Evolutionary conservation across 2,113 vertebrate genomes (phyloP).

Genomic region (Mesitornis unicolor): DNA sequence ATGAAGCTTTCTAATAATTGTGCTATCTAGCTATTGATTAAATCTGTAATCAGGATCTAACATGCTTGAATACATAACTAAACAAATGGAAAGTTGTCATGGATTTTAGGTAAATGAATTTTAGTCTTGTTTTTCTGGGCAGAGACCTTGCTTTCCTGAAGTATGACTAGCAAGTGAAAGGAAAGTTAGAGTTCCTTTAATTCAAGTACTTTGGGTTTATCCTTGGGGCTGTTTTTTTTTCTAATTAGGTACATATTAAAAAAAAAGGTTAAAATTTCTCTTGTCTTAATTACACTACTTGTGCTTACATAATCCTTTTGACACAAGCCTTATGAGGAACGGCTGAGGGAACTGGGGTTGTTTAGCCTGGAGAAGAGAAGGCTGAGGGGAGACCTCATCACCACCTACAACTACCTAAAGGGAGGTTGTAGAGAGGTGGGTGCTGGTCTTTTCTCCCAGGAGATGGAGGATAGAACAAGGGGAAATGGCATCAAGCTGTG

Average conservation of each 20-base stretch:
- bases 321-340: no score
- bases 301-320: background rate
- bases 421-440: no score
- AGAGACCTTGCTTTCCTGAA: background rate
- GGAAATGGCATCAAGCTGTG: no score
- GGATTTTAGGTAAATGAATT: background rate
- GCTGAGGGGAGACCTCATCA: no score
- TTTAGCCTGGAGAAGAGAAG: no score
- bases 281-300: background rate
- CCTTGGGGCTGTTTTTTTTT: background rate
- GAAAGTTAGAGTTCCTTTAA: background rate
- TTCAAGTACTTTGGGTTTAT: background rate
- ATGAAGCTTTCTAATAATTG: background rate
- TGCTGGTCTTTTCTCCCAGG: no score
- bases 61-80: background rate
- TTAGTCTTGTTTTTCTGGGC: background rate
- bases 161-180: background rate
- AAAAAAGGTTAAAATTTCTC: background rate
- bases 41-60: background rate
- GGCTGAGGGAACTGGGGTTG: no score
- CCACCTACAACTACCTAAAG: no score
- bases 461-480: no score
- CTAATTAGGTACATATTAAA: background rate
- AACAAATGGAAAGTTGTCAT: background rate
- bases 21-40: background rate